Evolutionary conservation across 1,140 invertebrate genomes (phyloP).

Genomic region (Pseudobourletiella spinata): DNA sequence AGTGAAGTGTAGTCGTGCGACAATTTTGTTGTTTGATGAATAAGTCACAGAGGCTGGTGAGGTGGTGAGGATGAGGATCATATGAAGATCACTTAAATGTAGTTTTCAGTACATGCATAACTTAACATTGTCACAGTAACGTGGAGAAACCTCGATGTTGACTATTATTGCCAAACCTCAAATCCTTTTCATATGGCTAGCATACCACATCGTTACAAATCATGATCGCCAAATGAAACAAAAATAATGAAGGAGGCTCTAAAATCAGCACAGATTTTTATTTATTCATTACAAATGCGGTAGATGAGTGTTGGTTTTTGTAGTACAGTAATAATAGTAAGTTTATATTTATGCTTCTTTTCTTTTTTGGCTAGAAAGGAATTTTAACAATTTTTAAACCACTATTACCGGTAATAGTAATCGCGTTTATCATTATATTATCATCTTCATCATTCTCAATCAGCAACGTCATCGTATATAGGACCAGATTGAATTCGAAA

Average conservation of each 20-base stretch:
- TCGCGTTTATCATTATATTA: neutral
- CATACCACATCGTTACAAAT: no score
- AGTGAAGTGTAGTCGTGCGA: no score
- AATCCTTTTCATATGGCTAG: no score
- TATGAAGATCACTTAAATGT: no score
- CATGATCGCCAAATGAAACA: no score
- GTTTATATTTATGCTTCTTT: neutral
- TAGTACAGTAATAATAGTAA: slow-evolving; percentile 1
- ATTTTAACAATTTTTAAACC: neutral
- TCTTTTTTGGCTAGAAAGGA: neutral
- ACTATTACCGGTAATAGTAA: neutral
- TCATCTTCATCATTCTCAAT: neutral
- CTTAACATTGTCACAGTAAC: no score
- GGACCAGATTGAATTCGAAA: neutral
- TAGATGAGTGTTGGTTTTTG: slow-evolving; percentile 8
- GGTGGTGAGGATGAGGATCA: no score
- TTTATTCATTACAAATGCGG: slow-evolving; percentile 14
- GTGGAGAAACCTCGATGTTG: no score
- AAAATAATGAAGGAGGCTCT: neutral
- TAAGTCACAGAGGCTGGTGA: no score
- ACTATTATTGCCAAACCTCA: no score
- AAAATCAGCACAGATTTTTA: slow-evolving; percentile 2
- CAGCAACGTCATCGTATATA: neutral
- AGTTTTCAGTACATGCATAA: no score
- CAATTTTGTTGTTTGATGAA: no score